Percentiles rank a stretch among this genome's conserved stretches.
Conservation (phyloP, 2,888 invertebrate species). For the Megalurothrips usitatus region DNA sequence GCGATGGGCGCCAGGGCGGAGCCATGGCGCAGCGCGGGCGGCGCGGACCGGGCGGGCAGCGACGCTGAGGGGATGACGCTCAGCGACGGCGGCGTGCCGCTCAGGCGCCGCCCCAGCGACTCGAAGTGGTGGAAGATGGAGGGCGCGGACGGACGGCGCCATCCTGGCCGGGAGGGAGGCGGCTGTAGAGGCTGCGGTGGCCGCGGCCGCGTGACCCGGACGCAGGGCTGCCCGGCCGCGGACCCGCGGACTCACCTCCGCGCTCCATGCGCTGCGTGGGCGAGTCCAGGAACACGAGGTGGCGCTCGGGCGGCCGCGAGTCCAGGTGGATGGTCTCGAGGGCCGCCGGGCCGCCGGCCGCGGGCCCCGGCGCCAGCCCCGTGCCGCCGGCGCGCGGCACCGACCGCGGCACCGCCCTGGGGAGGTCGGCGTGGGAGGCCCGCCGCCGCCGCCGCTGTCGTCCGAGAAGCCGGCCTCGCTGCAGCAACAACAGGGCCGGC, state of each 20-base stretch:
- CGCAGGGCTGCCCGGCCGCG: no score
- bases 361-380: background rate
- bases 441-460: background rate
- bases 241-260: background rate
- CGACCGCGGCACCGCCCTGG: background rate
- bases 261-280: background rate
- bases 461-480: background rate
- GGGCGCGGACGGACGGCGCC: background rate
- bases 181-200: no score
- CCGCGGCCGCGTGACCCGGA: background rate
- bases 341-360: background rate
- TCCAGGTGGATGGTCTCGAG: no score
- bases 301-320: background rate
- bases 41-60: background rate
- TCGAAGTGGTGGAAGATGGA: slow-evolving; percentile 19
- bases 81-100: background rate
- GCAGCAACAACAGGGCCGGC: background rate
- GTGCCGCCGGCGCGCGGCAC: background rate
- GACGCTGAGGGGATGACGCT: background rate
- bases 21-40: no score
- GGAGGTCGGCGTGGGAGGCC: background rate
- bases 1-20: background rate
- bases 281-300: background rate
- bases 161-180: no score
- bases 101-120: slow-evolving; percentile 3